These are phyloP conservation scores for Hemithea aestivaria DNA, from an alignment of 2,888 invertebrate genomes.

Conservation along the genomic window DNA sequence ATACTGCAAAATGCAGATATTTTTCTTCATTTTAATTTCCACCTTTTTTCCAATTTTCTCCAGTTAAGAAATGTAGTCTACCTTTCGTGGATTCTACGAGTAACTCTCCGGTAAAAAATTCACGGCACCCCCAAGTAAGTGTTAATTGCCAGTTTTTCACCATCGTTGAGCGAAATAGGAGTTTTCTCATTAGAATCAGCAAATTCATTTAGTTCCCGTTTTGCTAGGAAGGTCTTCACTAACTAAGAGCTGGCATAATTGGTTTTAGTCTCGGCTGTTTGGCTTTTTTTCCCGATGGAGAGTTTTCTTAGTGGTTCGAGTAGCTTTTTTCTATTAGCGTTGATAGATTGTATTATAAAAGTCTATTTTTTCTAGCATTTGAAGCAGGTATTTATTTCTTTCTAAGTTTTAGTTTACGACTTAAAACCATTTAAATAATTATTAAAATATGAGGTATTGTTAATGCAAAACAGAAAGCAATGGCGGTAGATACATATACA, in stretches of 20 bases:
- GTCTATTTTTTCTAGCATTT: neutral
- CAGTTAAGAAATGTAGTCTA: slow-evolving; percentile 2
- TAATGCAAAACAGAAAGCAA: no score
- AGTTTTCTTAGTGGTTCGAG: slow-evolving; percentile 18
- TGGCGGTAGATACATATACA: no score
- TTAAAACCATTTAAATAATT: no score
- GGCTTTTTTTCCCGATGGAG: slow-evolving; percentile 18
- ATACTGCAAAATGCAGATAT: no score
- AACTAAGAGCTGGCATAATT: slow-evolving; percentile 36
- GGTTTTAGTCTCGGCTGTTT: slow-evolving; percentile 30
- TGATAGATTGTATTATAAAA: neutral
- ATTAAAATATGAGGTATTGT: no score
- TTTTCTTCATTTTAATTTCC: slow-evolving; percentile 5
- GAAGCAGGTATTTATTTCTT: no score
- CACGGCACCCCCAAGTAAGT: slow-evolving; percentile 28
- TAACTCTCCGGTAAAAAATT: slow-evolving; percentile 15
- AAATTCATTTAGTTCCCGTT: slow-evolving; percentile 57
- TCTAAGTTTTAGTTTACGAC: no score
- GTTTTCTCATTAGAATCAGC: slow-evolving; percentile 62
- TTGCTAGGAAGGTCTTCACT: slow-evolving; percentile 30
- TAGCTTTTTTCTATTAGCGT: slow-evolving; percentile 16
- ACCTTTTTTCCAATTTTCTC: slow-evolving; percentile 6
- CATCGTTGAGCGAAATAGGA: slow-evolving; percentile 44
- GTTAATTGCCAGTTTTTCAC: slow-evolving; percentile 51
- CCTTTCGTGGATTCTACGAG: slow-evolving; percentile 1